Evolutionary conservation across 2,888 invertebrate genomes (phyloP).

Genomic region (Ophion slaviceki): DNA sequence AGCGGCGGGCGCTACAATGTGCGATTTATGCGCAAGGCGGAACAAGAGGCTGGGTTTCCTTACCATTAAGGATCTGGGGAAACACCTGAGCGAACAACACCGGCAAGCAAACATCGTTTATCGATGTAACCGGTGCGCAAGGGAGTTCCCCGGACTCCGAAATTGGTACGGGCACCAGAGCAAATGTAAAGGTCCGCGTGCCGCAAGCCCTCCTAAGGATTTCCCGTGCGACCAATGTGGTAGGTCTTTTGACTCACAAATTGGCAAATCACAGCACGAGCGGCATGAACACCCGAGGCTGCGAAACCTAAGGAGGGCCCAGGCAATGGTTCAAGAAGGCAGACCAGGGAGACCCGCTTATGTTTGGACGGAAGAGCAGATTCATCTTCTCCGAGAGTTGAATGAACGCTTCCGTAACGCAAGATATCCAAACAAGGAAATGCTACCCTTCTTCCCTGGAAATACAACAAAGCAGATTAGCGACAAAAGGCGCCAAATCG

Average conservation of each 20-base stretch:
- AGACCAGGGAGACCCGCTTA: constrained; percentile 65
- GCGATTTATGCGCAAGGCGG: background rate
- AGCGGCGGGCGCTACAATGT: background rate
- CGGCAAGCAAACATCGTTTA: background rate
- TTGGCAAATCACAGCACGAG: constrained; percentile 48
- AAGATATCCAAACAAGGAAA: background rate
- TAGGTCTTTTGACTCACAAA: background rate
- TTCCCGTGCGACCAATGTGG: constrained; percentile 5
- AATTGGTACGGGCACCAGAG: constrained; percentile 15
- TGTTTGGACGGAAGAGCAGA: constrained; percentile 48
- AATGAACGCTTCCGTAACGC: constrained; percentile 11
- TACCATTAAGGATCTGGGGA: background rate
- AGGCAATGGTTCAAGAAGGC: background rate
- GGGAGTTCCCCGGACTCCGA: background rate
- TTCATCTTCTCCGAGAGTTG: background rate
- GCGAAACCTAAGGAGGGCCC: constrained; percentile 32
- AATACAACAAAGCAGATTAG: background rate
- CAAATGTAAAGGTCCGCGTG: background rate
- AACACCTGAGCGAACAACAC: constrained; percentile 9
- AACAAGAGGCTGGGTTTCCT: background rate
- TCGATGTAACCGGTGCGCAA: constrained; percentile 1
- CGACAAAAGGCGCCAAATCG: background rate
- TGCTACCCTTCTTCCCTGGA: background rate
- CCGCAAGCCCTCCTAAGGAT: too few relatives aligned
- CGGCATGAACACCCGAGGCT: constrained; percentile 34